Base-by-base conservation (phyloP, 2,113 vertebrate species). In the Solea senegalensis region DNA sequence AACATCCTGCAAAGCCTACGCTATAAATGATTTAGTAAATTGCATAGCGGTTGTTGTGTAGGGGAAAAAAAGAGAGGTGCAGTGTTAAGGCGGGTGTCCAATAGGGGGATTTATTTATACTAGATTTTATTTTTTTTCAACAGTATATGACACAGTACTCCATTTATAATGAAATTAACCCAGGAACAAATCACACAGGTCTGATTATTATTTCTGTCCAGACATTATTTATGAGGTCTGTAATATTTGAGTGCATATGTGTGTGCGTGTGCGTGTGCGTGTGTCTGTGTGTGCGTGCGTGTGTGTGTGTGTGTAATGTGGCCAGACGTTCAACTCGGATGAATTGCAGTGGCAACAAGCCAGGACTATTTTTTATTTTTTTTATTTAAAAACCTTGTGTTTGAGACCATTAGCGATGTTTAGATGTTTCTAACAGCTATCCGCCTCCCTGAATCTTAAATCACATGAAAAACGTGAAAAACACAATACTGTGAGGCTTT, bases 1-100 rank as follows among this genome's bases (percentile, higher is more conserved):
- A 88, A 90, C 89, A 90, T 69, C 84, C 80, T 67, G 86, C 86
- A 88, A 92, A 90, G 91, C 87, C 89, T 89, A 89, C 88, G 81
- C 75, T 74, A 91, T 93, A 74, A 93, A 89, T 86, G 1, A 82
- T 94, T 91, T 62, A 94, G 59, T 48, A 55, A 82, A 88, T 84
- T 15, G 63, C 69, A 82, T 74, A 45, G 76, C 10, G 63, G 63
- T 70, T 74, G 84, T 86, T 83, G 72, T 90, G 83, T 63, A 74
- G 76, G 27, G n/a, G 12, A n/a, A 41, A 71, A 82, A 69, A 54
- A 12, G 0, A 26, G 69, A 57, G 50, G 53, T 65, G 74, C 45
- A 21, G 54, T 69, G 50, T 69, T 43, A 8, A 64, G 68, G 55
- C 16, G 9, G 56, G 62, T 39, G 43, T 80, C 76, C 73, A 78